Evolutionary conservation across 2,113 vertebrate species (phyloP).

Genomic region (Athene cunicularia): DNA sequence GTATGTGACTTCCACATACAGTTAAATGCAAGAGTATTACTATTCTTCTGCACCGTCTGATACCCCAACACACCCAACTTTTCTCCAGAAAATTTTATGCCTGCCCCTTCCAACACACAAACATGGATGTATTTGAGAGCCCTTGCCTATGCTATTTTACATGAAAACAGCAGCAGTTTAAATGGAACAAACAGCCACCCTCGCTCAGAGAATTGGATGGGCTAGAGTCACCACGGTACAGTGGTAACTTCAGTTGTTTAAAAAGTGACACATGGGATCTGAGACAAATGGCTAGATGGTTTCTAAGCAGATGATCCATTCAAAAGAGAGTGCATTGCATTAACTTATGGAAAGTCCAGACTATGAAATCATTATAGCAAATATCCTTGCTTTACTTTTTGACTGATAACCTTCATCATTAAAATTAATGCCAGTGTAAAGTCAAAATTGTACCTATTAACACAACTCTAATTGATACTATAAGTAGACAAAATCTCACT

Average conservation of each 20-base stretch:
- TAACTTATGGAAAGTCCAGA: constrained; percentile 1
- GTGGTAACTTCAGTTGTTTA: not conserved
- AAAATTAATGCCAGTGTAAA: constrained; percentile 69
- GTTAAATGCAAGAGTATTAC: not conserved
- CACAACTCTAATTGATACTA: constrained; percentile 66
- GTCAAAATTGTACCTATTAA: constrained; percentile 68
- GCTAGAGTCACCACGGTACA: not conserved
- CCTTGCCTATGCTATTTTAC: not conserved
- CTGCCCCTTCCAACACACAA: not conserved
- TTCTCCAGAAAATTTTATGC: not conserved
- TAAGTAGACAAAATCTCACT: constrained; percentile 48
- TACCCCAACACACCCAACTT: fast-evolving
- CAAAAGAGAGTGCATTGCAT: not conserved
- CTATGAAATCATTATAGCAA: constrained; percentile 38
- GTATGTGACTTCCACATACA: not conserved
- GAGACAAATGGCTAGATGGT: not conserved
- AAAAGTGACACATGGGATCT: not conserved
- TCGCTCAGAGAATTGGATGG: not conserved
- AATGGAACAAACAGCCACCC: fast-evolving
- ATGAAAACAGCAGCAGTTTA: not conserved
- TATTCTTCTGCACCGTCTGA: not conserved
- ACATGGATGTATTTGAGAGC: not conserved
- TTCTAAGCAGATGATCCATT: not conserved
- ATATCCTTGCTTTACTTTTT: constrained; percentile 48
- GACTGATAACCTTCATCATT: constrained; percentile 73